A percentile compares a stretch with the other conserved stretches of the same genome.
Conservation (phyloP, 2,113 vertebrate species). For the Podarcis cretensis region DNA sequence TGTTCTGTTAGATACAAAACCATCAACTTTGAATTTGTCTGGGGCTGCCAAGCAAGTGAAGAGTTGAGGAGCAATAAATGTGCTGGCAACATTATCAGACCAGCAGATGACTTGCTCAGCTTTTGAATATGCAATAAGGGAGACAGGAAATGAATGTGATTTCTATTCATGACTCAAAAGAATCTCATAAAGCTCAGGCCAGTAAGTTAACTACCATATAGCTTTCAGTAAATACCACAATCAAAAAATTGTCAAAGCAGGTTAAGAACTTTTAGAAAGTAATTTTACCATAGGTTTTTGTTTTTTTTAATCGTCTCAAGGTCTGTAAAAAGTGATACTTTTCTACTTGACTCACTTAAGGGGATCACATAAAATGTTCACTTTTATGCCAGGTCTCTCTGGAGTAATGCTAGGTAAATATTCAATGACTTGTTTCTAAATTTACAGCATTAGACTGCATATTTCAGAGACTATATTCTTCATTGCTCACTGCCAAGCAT, state of each 20-base stretch:
- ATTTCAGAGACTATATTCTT: conserved; percentile 39
- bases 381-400: conserved; percentile 41
- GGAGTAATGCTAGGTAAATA: conserved; percentile 5
- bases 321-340: conserved; percentile 36
- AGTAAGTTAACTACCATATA: conserved; percentile 23
- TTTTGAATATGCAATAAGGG: conserved; percentile 21
- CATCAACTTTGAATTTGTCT: background rate
- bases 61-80: background rate
- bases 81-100: background rate
- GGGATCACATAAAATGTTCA: background rate
- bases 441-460: conserved; percentile 24
- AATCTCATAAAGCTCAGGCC: background rate
- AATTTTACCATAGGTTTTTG: conserved; percentile 35
- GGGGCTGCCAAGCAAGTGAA: background rate
- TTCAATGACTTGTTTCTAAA: conserved; percentile 46
- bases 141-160: background rate
- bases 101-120: background rate
- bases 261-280: conserved; percentile 44
- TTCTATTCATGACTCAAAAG: conserved; percentile 39
- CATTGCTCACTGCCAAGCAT: conserved; percentile 34
- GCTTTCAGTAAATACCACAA: conserved; percentile 30
- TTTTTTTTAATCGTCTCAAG: conserved; percentile 19
- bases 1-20: background rate
- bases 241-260: conserved; percentile 35
- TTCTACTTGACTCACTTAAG: conserved; percentile 53